phyloP scores from a whole-genome alignment of 2,113 vertebrate genomes.

The Tichodroma muraria region DNA sequence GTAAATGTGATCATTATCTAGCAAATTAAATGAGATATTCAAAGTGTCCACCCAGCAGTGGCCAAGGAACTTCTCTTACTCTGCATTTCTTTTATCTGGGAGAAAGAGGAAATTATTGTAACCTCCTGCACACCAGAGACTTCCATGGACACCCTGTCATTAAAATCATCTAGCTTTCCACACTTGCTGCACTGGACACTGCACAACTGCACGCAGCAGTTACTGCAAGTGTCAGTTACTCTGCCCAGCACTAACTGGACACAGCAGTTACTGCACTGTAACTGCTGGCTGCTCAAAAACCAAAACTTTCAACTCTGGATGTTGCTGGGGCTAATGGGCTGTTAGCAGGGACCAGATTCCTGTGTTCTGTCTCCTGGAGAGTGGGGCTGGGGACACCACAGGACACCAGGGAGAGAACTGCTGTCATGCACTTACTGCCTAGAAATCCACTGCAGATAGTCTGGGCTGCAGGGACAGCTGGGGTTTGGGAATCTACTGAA shows the following conservation, averaged over 20 bases:
- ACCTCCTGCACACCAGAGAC: neutral
- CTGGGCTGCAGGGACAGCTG: neutral
- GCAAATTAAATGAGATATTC: conserved; percentile 51
- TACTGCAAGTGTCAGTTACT: no score
- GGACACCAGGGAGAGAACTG: neutral
- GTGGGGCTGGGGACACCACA: neutral
- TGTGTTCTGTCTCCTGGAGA: neutral
- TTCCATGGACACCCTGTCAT: neutral
- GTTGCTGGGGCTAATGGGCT: neutral
- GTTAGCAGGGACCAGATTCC: neutral
- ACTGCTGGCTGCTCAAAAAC: neutral
- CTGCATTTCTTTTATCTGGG: neutral
- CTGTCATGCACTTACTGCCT: neutral
- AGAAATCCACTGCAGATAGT: neutral
- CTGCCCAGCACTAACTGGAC: no score
- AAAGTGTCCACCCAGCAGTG: conserved; percentile 12
- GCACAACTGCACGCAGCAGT: no score
- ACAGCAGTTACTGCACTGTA: neutral
- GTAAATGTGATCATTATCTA: conserved; percentile 46
- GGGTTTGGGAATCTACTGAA: neutral
- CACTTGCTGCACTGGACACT: neutral
- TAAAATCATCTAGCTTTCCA: neutral
- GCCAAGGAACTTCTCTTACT: conserved; percentile 1
- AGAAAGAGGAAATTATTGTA: conserved; percentile 6
- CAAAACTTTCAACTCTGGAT: neutral